Evolutionary conservation across 2,797 vertebrate genomes (phyloP).

Genomic region (Pseudopleuronectes americanus): DNA sequence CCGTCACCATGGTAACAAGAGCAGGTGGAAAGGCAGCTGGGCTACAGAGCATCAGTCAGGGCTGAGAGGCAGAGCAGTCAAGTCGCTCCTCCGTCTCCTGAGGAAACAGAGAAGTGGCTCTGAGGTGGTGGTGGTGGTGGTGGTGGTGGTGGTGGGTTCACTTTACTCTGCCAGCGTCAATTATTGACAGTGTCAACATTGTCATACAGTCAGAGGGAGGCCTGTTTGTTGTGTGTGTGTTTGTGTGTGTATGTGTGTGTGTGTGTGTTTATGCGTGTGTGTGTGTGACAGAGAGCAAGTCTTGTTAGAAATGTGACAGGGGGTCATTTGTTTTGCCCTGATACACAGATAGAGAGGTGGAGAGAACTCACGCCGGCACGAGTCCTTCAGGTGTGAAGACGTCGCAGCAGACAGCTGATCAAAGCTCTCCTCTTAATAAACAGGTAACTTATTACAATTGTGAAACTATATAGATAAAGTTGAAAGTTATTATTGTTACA

Average conservation of each 20-base stretch:
- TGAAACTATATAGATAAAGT: neutral
- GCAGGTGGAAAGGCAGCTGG: slow-evolving; percentile 61
- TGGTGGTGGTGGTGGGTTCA: slow-evolving; percentile 13
- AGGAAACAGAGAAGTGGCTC: slow-evolving; percentile 41
- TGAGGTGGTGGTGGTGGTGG: too few relatives aligned
- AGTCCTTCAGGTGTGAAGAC: slow-evolving; percentile 46
- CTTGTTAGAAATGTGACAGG: slow-evolving; percentile 21
- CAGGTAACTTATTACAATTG: slow-evolving; percentile 60
- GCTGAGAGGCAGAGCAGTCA: slow-evolving; percentile 50
- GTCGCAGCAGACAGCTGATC: slow-evolving; percentile 50
- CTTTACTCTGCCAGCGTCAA: slow-evolving; percentile 50
- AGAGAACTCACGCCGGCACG: slow-evolving; percentile 46
- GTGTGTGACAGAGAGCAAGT: too few relatives aligned
- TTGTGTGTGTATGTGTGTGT: slow-evolving; percentile 11
- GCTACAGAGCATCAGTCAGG: slow-evolving; percentile 55
- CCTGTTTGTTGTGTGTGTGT: slow-evolving; percentile 9
- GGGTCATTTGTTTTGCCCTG: slow-evolving; percentile 68
- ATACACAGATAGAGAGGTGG: slow-evolving; percentile 64
- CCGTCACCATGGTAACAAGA: slow-evolving; percentile 72
- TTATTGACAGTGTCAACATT: slow-evolving; percentile 80
- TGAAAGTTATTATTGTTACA: too few relatives aligned
- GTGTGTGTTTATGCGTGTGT: slow-evolving; percentile 2
- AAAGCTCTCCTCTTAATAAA: slow-evolving; percentile 34
- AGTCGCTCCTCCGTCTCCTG: slow-evolving; percentile 36
- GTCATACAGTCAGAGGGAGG: slow-evolving; percentile 27